Evolutionary conservation across 2,888 invertebrate genomes (phyloP).

Genomic region (Eupelmus urozonus): DNA sequence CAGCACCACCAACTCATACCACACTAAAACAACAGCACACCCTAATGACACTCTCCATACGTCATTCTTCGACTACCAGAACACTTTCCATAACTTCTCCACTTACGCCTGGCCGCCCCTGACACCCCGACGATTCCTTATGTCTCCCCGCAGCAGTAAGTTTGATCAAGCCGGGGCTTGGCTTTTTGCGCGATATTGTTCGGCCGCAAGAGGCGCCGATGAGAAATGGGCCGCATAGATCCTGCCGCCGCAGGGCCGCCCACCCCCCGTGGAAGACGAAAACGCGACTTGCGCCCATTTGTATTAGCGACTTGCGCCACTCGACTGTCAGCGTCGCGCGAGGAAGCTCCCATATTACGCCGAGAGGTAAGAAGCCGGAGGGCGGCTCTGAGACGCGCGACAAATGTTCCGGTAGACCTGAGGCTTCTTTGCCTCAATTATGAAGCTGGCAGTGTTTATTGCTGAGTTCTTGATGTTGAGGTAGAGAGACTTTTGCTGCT

Average conservation of each 20-base stretch:
- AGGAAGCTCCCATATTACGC: not conserved
- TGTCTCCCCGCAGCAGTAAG: not conserved
- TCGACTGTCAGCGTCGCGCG: conserved; percentile 33
- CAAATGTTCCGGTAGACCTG: conserved; percentile 31
- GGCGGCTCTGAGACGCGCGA: conserved; percentile 2
- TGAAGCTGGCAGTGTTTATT: too few species aligned
- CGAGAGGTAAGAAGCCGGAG: not conserved
- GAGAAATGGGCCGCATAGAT: conserved; percentile 75
- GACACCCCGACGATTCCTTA: too few species aligned
- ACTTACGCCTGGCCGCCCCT: too few species aligned
- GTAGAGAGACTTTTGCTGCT: too few species aligned
- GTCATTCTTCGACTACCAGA: too few species aligned
- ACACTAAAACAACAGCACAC: too few species aligned
- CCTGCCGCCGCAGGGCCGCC: conserved; percentile 64
- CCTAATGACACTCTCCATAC: too few species aligned
- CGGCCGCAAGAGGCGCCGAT: conserved; percentile 65
- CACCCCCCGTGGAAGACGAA: conserved; percentile 4
- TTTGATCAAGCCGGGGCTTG: conserved; percentile 70
- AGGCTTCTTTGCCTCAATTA: not conserved
- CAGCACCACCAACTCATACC: too few species aligned
- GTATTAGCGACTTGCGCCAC: conserved; percentile 39
- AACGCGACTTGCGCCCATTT: conserved; percentile 46
- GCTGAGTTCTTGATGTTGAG: too few species aligned
- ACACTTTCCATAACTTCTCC: too few species aligned
- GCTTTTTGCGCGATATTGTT: conserved; percentile 67